Base-by-base conservation (phyloP, 1,140 invertebrate genomes). In the Paraescarpia echinospica region DNA sequence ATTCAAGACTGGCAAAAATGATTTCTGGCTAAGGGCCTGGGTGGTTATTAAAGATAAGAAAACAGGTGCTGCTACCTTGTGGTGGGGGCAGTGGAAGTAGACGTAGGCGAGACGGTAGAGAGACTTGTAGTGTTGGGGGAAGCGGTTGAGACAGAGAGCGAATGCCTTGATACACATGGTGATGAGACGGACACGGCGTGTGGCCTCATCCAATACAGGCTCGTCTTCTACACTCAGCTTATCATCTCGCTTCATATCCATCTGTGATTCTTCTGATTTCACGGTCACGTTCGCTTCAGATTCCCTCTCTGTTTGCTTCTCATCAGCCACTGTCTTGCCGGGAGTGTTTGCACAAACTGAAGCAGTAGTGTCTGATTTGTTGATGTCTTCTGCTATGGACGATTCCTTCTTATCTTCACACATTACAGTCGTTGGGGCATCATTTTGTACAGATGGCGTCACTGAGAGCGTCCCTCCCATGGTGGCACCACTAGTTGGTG, bases 111-210 rank as follows among this genome's bases (percentile, higher is more conserved):
- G 95, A 93, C 98, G 97, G 95, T 99, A 99, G 35, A 98, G 96
- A 0, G 98, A 98, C 96, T 99, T 99, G 95, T 99, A 99, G 96
- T 99, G 98, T 94, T 98, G 98, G 0, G 98, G 97, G 96, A 98
- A 98, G 89, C 98, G 96, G 91, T 97, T 97, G 6, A 98, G 97
- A 95, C 98, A 99, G 93, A 98, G 97, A 96, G 98, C 97, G 90
- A 99, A 95, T 33, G 98, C 98, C 94, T 97, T 96, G 34, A 98
- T 94, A 95, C 98, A 98, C 33, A 96, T 95, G 31, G 95, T 93
- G 94, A 96, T 94, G 89, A 96, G 92, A 31, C 91, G 31, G 92
- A 92, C 89, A 22, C 77, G 89, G 91, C 59, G 48, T 2, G 22
- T 48, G 9, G 41, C 8, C 8, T 35, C 34, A 0, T 91, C 91